Evolutionary conservation across 2,797 vertebrate genomes (phyloP).

Genomic region (Semotilus atromaculatus): DNA sequence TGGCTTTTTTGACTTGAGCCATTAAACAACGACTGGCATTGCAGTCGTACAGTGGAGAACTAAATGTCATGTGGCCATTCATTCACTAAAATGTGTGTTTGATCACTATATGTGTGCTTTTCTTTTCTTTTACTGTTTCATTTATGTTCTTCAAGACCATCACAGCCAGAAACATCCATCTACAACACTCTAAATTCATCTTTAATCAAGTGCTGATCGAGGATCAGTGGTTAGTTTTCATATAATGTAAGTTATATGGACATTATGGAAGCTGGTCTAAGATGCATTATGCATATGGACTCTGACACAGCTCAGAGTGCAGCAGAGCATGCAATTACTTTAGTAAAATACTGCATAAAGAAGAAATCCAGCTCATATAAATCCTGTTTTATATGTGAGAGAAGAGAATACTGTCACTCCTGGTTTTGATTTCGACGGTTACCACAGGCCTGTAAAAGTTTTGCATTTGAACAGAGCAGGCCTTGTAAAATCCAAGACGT

Average conservation of each 20-base stretch:
- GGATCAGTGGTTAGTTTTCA: not conserved
- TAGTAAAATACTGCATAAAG: not conserved
- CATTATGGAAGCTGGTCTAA: not conserved
- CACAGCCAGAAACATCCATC: not conserved
- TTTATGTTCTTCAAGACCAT: not conserved
- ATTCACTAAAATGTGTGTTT: too few relatives aligned
- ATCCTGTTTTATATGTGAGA: constrained; percentile 24
- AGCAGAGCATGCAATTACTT: not conserved
- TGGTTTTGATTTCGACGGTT: constrained; percentile 55
- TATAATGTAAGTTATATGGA: not conserved
- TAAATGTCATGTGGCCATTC: too few relatives aligned
- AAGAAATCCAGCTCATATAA: not conserved
- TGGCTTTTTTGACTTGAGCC: not conserved
- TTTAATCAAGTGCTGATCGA: not conserved
- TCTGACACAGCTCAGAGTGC: too few relatives aligned
- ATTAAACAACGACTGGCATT: not conserved
- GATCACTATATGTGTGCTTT: too few relatives aligned
- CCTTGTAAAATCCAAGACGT: constrained; percentile 54
- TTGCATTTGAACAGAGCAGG: constrained; percentile 49
- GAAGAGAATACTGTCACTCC: constrained; percentile 37
- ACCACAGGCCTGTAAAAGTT: constrained; percentile 54
- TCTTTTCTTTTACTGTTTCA: not conserved
- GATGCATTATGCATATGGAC: not conserved
- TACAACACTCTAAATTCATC: not conserved
- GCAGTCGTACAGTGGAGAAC: too few relatives aligned